These are phyloP conservation scores for Apolygus lucorum DNA, from an alignment of 1,140 invertebrate species.

Conservation along the genomic window DNA sequence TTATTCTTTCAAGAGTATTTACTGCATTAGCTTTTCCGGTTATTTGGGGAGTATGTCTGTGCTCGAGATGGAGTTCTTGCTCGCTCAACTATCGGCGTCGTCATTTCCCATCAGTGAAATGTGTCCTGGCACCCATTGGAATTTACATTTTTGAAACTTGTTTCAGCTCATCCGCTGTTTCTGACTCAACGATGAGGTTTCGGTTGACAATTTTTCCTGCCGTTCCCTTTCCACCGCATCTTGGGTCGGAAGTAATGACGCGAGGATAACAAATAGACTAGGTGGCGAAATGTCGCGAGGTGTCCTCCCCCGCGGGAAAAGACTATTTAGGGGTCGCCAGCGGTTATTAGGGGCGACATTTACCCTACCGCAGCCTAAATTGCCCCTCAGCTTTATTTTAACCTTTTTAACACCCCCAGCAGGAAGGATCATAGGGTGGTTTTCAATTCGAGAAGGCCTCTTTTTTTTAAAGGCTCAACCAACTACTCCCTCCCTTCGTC, in stretches of 20 bases:
- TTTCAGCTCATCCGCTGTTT: no score
- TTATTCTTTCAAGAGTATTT: no score
- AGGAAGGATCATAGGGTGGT: constrained; percentile 25
- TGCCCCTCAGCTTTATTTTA: constrained; percentile 28
- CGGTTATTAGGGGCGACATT: not conserved
- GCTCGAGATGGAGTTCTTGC: no score
- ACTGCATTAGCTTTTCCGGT: no score
- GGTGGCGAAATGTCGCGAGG: not conserved
- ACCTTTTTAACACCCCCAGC: constrained; percentile 30
- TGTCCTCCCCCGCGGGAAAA: constrained; percentile 9
- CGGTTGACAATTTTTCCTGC: no score
- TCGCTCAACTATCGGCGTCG: no score
- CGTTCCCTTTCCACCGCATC: no score
- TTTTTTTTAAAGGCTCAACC: not conserved
- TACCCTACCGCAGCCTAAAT: not conserved
- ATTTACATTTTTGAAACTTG: no score
- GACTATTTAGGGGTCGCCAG: constrained; percentile 7
- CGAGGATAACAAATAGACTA: not conserved
- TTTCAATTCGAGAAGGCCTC: constrained; percentile 24
- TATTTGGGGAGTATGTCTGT: no score
- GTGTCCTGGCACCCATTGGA: no score
- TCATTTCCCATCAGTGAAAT: no score
- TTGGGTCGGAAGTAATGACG: constrained; percentile 3
- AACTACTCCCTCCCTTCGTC: not conserved
- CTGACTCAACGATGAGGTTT: no score